Percentiles rank a stretch among this genome's conserved stretches.
phyloP scores from a whole-genome alignment of 2,888 invertebrate species.

The Eupeodes latifasciatus region DNA sequence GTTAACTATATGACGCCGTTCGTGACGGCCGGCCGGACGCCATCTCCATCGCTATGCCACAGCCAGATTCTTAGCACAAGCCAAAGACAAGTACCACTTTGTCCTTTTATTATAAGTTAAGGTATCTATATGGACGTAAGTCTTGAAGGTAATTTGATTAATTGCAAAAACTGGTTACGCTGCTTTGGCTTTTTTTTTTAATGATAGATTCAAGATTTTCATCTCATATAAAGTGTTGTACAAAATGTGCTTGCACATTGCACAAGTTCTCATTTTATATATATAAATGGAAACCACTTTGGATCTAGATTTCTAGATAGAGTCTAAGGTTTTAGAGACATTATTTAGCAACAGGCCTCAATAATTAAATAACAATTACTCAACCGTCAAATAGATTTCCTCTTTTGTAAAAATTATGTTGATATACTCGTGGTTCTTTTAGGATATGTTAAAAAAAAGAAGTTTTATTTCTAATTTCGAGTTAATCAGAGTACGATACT shows the following conservation, averaged over 20 bases:
- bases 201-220: conserved; percentile 4
- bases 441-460: too few species aligned
- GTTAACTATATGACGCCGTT: conserved; percentile 29
- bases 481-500: too few species aligned
- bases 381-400: neutral
- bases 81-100: conserved; percentile 42
- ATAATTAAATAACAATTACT: neutral
- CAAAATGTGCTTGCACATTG: neutral
- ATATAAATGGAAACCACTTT: neutral
- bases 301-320: neutral
- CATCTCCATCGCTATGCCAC: too few species aligned
- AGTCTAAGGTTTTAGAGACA: too few species aligned
- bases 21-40: neutral
- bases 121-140: conserved; percentile 28
- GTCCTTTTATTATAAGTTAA: conserved; percentile 21
- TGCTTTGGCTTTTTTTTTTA: neutral
- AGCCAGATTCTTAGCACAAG: conserved; percentile 13
- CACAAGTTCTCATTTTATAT: neutral
- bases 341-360: neutral
- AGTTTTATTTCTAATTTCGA: too few species aligned
- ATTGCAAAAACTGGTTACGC: conserved; percentile 47
- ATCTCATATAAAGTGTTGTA: conserved; percentile 10
- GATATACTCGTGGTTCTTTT: too few species aligned
- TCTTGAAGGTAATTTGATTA: conserved; percentile 48
- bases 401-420: too few species aligned